phyloP scores from a whole-genome alignment of 2,797 vertebrate species.

The Steatocranus sp. region DNA sequence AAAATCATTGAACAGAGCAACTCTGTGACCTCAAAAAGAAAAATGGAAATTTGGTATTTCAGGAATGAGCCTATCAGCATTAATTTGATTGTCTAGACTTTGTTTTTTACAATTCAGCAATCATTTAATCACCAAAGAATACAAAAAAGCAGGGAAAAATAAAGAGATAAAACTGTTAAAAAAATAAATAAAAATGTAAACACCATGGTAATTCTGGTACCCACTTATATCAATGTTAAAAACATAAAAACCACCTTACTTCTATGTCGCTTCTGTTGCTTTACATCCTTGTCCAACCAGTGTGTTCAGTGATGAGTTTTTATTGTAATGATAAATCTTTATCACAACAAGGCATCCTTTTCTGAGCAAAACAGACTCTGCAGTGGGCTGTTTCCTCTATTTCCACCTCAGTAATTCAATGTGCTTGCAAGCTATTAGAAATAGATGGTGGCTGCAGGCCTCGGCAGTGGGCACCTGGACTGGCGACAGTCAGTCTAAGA shows the following conservation, averaged over 20 bases:
- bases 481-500: conserved; percentile 35
- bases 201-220: neutral
- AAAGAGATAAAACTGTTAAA: neutral
- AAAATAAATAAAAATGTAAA: neutral
- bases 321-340: neutral
- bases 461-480: conserved; percentile 38
- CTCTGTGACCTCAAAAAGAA: neutral
- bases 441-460: conserved; percentile 19
- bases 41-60: conserved; percentile 32
- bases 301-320: neutral
- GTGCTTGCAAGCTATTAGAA: conserved; percentile 34
- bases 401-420: conserved; percentile 48
- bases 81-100: conserved; percentile 4
- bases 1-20: neutral
- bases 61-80: neutral
- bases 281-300: neutral
- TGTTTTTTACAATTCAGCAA: neutral
- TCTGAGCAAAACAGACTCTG: neutral
- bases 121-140: neutral
- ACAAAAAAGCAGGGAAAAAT: neutral
- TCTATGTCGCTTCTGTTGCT: neutral
- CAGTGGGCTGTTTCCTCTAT: neutral
- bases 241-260: neutral
- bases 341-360: neutral
- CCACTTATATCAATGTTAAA: neutral